Conservation (phyloP, 2,113 vertebrate species). For the Nerophis ophidion region DNA sequence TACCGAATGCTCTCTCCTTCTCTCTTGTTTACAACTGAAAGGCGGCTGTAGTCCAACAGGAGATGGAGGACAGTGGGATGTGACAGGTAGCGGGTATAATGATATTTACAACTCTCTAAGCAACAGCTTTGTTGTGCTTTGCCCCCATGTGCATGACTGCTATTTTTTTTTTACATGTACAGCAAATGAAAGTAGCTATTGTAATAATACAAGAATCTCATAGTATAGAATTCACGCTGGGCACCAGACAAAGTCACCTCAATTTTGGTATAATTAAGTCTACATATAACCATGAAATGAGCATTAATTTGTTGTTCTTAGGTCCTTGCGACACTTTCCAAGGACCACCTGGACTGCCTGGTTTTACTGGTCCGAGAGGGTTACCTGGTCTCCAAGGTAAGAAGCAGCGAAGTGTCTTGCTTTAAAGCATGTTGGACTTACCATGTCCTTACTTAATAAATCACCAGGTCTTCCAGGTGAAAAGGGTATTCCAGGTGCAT, state of each 20-base stretch:
- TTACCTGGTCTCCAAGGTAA: constrained; percentile 62
- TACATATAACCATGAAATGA: not conserved
- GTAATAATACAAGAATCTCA: constrained; percentile 24
- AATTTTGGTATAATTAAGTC: constrained; percentile 6
- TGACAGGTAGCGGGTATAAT: constrained; percentile 69
- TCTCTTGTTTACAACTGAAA: constrained; percentile 60
- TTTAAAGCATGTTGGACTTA: not conserved
- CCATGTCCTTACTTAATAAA: constrained; percentile 13
- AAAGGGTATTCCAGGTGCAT: constrained; percentile 72
- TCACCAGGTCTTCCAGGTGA: constrained; percentile 75
- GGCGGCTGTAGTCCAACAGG: constrained; percentile 66
- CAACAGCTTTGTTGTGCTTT: constrained; percentile 52
- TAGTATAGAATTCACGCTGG: constrained; percentile 42
- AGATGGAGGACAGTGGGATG: constrained; percentile 62
- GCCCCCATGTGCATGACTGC: constrained; percentile 33
- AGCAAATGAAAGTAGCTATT: constrained; percentile 13
- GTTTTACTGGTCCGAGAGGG: constrained; percentile 73
- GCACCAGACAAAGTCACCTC: constrained; percentile 38
- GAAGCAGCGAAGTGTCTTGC: not conserved
- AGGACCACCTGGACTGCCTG: constrained; percentile 70
- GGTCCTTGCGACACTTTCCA: constrained; percentile 49
- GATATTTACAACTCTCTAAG: constrained; percentile 29
- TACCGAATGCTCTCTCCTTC: constrained; percentile 56
- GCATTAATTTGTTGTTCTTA: constrained; percentile 28
- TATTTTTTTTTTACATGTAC: constrained; percentile 2